phyloP scores from a whole-genome alignment of 2,888 invertebrate genomes.

The Reticulitermes lucifugus region DNA sequence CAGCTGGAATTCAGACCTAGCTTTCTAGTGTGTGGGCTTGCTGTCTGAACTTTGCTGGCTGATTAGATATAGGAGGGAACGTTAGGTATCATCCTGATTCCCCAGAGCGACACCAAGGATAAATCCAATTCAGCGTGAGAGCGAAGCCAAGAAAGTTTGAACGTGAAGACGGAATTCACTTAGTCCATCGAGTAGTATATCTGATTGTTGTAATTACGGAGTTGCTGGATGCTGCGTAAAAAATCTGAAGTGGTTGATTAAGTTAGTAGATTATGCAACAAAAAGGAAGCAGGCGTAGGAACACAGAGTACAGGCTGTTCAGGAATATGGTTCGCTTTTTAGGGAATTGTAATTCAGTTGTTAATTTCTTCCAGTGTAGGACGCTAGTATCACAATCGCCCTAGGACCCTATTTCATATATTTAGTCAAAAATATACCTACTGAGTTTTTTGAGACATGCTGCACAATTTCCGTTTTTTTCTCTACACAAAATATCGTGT shows the following conservation, averaged over 20 bases:
- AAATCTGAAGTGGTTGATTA: neutral
- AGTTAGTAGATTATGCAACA: neutral
- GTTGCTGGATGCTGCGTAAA: neutral
- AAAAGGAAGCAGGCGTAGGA: neutral
- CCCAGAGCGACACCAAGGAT: neutral
- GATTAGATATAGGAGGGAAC: no score
- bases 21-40: no score
- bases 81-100: no score
- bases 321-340: neutral
- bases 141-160: neutral
- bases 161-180: neutral
- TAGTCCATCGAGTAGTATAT: neutral
- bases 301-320: neutral
- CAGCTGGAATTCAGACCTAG: no score
- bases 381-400: neutral
- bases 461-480: no score
- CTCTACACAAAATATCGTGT: no score
- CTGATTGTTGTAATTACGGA: neutral
- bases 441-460: no score
- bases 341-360: neutral
- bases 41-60: no score
- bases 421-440: no score
- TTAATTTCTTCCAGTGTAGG: no score
- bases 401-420: no score
- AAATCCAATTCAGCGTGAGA: neutral